These are phyloP conservation scores for Nycticorax nycticorax DNA, from an alignment of 2,113 vertebrate genomes.

Conservation along the genomic window DNA sequence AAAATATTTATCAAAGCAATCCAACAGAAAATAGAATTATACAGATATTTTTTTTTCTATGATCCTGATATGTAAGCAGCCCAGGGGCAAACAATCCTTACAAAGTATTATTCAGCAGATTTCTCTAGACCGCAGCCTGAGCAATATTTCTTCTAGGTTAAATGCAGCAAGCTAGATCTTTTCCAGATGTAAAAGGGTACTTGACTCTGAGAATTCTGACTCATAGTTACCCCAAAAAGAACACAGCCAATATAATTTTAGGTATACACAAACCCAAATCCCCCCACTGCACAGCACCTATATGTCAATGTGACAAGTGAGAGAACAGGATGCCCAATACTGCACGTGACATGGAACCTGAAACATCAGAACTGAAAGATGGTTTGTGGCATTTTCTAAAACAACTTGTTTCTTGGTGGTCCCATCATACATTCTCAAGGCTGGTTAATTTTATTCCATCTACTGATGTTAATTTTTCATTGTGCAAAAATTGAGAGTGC, in stretches of 20 bases:
- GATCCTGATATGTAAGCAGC: background rate
- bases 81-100: background rate
- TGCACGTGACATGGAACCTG: accelerated
- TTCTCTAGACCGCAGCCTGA: background rate
- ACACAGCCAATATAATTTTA: background rate
- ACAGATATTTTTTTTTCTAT: background rate
- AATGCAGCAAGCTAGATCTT: background rate
- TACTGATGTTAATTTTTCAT: background rate
- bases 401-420: background rate
- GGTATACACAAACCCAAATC: background rate
- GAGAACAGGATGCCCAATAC: background rate
- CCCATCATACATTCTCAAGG: background rate
- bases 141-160: background rate
- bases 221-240: background rate
- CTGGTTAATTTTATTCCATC: background rate
- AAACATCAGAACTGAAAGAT: background rate
- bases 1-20: background rate
- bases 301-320: background rate
- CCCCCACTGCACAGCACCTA: accelerated
- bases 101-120: background rate
- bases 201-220: background rate
- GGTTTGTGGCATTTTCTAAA: background rate
- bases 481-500: background rate
- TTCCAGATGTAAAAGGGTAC: background rate
- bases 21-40: background rate